These are phyloP conservation scores for Polymixis lichenea DNA, from an alignment of 2,888 invertebrate species.

Conservation along the genomic window DNA sequence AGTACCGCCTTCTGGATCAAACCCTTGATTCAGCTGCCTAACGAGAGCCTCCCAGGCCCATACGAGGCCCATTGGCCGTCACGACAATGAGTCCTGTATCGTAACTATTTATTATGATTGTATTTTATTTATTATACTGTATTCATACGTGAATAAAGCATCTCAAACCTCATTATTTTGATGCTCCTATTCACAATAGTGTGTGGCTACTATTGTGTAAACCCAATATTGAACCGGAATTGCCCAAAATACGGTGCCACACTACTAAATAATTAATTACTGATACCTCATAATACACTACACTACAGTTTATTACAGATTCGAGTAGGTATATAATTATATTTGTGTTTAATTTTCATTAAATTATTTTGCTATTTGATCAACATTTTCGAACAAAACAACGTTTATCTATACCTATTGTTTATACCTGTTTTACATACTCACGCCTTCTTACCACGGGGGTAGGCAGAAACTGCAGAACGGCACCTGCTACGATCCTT, in stretches of 20 bases:
- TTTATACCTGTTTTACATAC: no score
- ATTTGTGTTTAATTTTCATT: constrained; percentile 24
- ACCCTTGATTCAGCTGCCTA: no score
- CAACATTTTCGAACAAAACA: background rate
- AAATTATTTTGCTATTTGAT: constrained; percentile 4
- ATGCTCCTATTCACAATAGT: background rate
- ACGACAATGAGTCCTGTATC: no score
- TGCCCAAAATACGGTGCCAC: background rate
- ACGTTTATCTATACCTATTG: background rate
- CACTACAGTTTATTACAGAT: constrained; percentile 6
- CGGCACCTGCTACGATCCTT: no score
- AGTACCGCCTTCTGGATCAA: no score
- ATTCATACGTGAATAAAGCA: no score
- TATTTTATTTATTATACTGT: no score
- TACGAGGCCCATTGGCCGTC: no score
- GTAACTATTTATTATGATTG: no score
- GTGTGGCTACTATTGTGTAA: background rate
- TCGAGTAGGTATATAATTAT: constrained; percentile 7
- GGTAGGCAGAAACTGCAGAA: no score
- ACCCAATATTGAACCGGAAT: background rate
- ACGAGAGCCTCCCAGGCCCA: no score
- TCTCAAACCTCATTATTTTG: background rate
- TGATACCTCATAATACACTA: background rate
- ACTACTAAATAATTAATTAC: constrained; percentile 18
- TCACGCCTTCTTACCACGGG: no score